Evolutionary conservation across 2,888 invertebrate species (phyloP), one percentile per base, ranked within the genome.

Genomic region (Petrolisthes cinctipes): DNA sequence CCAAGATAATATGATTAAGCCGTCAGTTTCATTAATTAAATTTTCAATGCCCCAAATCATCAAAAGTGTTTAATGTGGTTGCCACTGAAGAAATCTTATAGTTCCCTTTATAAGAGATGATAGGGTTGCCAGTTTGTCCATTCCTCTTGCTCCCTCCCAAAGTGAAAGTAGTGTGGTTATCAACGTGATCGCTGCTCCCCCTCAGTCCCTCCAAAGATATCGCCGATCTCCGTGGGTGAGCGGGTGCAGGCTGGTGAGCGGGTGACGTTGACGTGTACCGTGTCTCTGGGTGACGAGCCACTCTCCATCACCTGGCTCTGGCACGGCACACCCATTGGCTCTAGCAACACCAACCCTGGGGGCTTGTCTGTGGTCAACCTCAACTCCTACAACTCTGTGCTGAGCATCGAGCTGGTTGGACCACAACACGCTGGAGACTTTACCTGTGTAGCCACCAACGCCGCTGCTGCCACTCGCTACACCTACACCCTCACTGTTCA

Each of bases 321-420:
- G 92, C 94, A 95, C 91, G 94, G 94, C 71, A 92, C 93, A 61
- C 93, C 93, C 5, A 93, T 95, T 86, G 93, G 93, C 73, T 92
- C 92, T 85, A 93, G 93, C 86, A 92, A 92, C 90, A 91, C 92
- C 56, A 82, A 78, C 82, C 61, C 82, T 20, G 82, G 76, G 51
- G 82, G 86, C 37, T 83, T 88, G 81, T 82, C 90, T 82, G 91
- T 92, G 56, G 92, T 93, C 80, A 91, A 91, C 37, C 91, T 92
- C 81, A 92, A 92, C 91, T 91, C 92, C 86, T 92, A 92, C 92
- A 92, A 92, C 81, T 92, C 92, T 89, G 92, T 92, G 83, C 93
- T 94, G 90, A 93, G 93, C 92, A 94, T 94, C 91, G 92, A 93
- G 90, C 93, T 93, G 90, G 94, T 94, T 88, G 93, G 93, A 85